A percentile compares a stretch with the other conserved stretches of the same genome.
Conservation (phyloP, 2,113 vertebrate species). For the Neoarius graeffei region DNA sequence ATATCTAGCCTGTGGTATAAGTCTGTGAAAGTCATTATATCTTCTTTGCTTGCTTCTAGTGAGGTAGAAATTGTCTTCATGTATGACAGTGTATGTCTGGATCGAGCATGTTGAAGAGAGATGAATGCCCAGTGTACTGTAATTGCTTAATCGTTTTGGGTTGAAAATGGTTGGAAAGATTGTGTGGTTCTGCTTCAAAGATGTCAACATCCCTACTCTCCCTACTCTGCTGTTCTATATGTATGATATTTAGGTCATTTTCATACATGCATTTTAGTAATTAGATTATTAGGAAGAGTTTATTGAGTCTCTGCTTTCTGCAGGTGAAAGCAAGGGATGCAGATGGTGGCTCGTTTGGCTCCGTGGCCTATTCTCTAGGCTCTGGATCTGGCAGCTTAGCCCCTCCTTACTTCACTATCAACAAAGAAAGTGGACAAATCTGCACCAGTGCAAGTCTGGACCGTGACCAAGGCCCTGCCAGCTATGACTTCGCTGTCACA, state of each 20-base stretch:
- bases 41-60: slow-evolving; percentile 12
- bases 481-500: slow-evolving; percentile 89
- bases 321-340: slow-evolving; percentile 92
- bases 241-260: background rate
- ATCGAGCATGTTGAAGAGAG: slow-evolving; percentile 2
- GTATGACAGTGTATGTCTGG: slow-evolving; percentile 7
- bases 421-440: slow-evolving; percentile 83
- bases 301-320: slow-evolving; percentile 15
- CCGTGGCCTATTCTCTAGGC: slow-evolving; percentile 86
- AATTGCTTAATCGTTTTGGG: background rate
- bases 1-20: slow-evolving; percentile 38
- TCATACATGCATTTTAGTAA: background rate
- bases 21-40: slow-evolving; percentile 63
- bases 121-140: slow-evolving; percentile 13
- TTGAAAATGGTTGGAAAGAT: background rate
- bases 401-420: slow-evolving; percentile 82
- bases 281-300: background rate
- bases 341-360: slow-evolving; percentile 85
- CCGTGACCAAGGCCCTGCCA: slow-evolving; percentile 81
- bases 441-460: slow-evolving; percentile 85
- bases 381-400: slow-evolving; percentile 75
- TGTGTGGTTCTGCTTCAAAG: background rate
- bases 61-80: slow-evolving; percentile 30
- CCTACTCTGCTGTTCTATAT: background rate
- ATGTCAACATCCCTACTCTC: background rate